Evolutionary conservation across 1,140 invertebrate genomes (phyloP).

Genomic region (Magallana gigas): DNA sequence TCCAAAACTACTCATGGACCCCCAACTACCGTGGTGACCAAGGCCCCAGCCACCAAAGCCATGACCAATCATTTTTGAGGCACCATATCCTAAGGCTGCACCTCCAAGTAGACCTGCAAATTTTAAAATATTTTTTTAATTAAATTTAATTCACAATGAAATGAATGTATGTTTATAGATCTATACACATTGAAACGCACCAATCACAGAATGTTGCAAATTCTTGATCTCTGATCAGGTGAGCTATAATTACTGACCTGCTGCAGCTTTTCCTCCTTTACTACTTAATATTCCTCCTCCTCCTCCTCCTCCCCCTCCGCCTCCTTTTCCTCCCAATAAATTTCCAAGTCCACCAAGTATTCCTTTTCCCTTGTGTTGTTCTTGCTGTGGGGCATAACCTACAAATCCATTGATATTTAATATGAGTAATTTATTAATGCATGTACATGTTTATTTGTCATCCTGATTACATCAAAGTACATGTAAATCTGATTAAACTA

Average conservation of each 20-base stretch:
- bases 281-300: background rate
- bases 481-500: too few relatives aligned
- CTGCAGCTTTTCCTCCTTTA: background rate
- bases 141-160: too few relatives aligned
- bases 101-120: slow-evolving; percentile 70
- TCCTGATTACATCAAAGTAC: too few relatives aligned
- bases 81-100: slow-evolving; percentile 68
- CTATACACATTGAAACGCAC: too few relatives aligned
- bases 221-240: too few relatives aligned
- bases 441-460: too few relatives aligned
- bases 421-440: too few relatives aligned
- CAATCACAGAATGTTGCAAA: too few relatives aligned
- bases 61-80: slow-evolving; percentile 65
- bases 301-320: background rate
- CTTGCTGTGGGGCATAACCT: slow-evolving; percentile 2
- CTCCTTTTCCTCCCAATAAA: slow-evolving; percentile 8
- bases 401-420: background rate
- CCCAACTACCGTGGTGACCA: slow-evolving; percentile 71
- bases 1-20: slow-evolving; percentile 69
- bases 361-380: background rate
- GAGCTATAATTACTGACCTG: background rate
- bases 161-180: too few relatives aligned
- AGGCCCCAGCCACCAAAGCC: slow-evolving; percentile 61
- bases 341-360: background rate
- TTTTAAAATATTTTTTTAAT: background rate